A percentile compares a stretch with the other conserved stretches of the same genome.
phyloP scores from a whole-genome alignment of 1,140 invertebrate species.

The Aradophagus sp. region DNA sequence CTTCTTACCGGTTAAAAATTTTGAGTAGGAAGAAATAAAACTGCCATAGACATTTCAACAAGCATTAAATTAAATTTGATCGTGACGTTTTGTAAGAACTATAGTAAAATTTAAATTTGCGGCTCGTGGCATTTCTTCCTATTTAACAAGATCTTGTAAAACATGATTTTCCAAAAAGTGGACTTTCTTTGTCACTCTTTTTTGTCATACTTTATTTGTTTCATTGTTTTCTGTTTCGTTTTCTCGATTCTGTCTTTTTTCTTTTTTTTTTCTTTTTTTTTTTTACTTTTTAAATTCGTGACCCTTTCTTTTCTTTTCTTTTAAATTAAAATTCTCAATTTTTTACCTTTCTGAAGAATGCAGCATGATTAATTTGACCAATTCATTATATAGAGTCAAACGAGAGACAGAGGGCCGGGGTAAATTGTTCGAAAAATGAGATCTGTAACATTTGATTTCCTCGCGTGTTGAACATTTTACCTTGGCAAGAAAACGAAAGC shows the following conservation, averaged over 20 bases:
- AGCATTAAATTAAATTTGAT: no score
- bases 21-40: constrained; percentile 26
- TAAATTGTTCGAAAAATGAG: constrained; percentile 12
- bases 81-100: no score
- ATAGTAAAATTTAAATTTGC: no score
- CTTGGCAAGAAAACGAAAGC: no score
- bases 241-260: constrained; percentile 1
- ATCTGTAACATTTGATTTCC: constrained; percentile 11
- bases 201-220: constrained; percentile 8
- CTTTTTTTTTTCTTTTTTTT: constrained; percentile 24
- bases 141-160: constrained; percentile 10
- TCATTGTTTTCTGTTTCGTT: constrained; percentile 4
- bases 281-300: constrained; percentile 22
- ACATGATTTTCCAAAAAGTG: constrained; percentile 48
- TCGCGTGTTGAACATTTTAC: no score
- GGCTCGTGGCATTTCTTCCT: no score
- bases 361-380: constrained; percentile 37
- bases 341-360: constrained; percentile 53
- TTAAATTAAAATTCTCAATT: constrained; percentile 34
- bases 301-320: constrained; percentile 21
- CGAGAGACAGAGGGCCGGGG: no score
- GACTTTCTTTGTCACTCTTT: constrained; percentile 17
- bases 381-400: constrained; percentile 22
- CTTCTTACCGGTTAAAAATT: constrained; percentile 20
- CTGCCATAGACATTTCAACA: no score